These are phyloP conservation scores for Peromyscus eremicus DNA, from an alignment of 2,797 vertebrate species.

Conservation along the genomic window DNA sequence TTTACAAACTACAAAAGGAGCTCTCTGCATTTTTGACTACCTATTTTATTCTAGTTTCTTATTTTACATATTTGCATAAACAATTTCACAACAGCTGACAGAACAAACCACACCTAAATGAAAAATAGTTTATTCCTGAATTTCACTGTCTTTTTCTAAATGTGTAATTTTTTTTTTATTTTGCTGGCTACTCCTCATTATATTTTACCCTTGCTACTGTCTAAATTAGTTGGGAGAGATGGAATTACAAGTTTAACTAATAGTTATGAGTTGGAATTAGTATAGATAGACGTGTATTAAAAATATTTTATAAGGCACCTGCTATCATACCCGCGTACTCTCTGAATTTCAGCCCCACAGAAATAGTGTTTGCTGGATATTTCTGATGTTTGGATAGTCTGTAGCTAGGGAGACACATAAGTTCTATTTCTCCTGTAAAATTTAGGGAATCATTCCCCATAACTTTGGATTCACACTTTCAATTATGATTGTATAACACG, in stretches of 20 bases:
- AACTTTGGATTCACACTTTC: constrained; percentile 64
- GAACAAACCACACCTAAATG: neutral
- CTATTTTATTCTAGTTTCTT: constrained; percentile 10
- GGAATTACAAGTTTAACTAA: constrained; percentile 19
- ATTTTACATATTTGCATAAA: constrained; percentile 34
- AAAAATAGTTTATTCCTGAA: constrained; percentile 54
- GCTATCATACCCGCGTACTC: neutral
- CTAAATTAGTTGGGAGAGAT: neutral
- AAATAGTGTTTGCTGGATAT: neutral
- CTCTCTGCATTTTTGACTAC: neutral
- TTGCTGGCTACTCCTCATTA: neutral
- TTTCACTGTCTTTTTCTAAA: constrained; percentile 10
- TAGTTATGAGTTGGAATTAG: constrained; percentile 24
- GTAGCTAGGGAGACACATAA: constrained; percentile 20
- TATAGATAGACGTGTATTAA: neutral
- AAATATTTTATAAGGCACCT: neutral
- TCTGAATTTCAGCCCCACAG: neutral
- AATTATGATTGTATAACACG: constrained; percentile 54
- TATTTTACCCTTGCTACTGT: neutral
- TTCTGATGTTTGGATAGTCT: neutral
- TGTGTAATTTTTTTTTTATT: constrained; percentile 33
- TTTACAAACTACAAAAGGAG: neutral
- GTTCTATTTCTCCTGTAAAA: constrained; percentile 30
- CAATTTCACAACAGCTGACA: neutral
- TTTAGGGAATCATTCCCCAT: neutral